Base-by-base conservation (phyloP, 2,113 vertebrate species). In the Penelope pileata region DNA sequence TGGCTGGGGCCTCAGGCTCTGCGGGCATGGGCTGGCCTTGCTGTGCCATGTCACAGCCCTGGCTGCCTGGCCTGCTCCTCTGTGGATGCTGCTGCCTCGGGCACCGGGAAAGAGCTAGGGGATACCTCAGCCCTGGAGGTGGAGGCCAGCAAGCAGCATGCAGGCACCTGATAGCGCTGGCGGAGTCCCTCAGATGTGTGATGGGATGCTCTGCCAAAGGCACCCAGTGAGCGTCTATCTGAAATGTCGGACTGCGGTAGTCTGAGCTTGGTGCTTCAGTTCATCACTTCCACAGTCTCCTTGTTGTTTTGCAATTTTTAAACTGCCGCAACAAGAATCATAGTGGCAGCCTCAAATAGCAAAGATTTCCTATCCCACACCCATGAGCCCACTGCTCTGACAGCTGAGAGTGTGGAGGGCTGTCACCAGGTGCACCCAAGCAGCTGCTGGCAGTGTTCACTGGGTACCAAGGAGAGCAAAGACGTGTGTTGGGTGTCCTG, bases 131-230 rank as follows among this genome's bases (percentile, higher is more conserved):
- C 48, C 43, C 27, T 69, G 43, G 66, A 64, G 62, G n/a, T 58
- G 18, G 40, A 62, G 27, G 38, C 17, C 9, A 30, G 48, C 12
- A 7, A 32, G 21, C 60, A 74, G 3, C 42, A 10, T 0, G 3
- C 19, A 58, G 45, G 30, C 64, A 60, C 10, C 13, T 7, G 16
- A 43, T 9, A 42, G 58, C 23, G 7, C 56, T 27, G 12, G 9
- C 7, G 7, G 50, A 6, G 13, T 43, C 14, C 29, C 34, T 78
- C 75, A 56, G 43, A 50, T 0, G 0, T 2, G n/a, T n/a, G n/a
- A n/a, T 17, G 34, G 22, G 22, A 36, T 78, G 38, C 16, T 79
- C 66, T 79, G 24, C 45, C 56, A 72, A 60, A 93, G 78, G 21
- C 51, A 82, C 50, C 16, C 48, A 62, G 40, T 7, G 13, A 58